These are phyloP conservation scores for Caenorhabditis drosophilae DNA, from an alignment of 2,888 invertebrate species.

Conservation along the genomic window DNA sequence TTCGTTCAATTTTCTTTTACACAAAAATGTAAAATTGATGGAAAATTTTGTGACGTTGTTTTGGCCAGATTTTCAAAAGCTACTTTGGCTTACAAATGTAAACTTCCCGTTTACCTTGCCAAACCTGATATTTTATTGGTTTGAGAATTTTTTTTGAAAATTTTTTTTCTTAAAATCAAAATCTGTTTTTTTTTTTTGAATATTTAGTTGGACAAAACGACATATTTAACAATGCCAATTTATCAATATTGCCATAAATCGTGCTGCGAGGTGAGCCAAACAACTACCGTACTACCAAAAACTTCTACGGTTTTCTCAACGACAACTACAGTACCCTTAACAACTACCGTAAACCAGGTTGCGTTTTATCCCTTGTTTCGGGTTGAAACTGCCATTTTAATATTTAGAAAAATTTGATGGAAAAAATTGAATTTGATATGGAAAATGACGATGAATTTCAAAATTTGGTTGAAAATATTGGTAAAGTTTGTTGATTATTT, in stretches of 20 bases:
- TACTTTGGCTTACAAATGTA: slow-evolving; percentile 20
- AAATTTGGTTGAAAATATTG: background rate
- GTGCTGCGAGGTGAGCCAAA: slow-evolving; percentile 14
- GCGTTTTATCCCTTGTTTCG: too few relatives aligned
- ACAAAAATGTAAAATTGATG: slow-evolving; percentile 11
- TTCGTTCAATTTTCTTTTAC: too few relatives aligned
- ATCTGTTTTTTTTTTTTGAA: too few relatives aligned
- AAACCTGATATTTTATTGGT: slow-evolving; percentile 11
- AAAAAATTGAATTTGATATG: too few relatives aligned
- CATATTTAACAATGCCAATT: slow-evolving; percentile 16
- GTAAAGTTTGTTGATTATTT: too few relatives aligned
- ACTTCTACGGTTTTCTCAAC: slow-evolving; percentile 2
- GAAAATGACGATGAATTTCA: slow-evolving; percentile 12
- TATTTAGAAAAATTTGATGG: too few relatives aligned
- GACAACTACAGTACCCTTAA: slow-evolving; percentile 7
- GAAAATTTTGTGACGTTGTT: slow-evolving; percentile 20
- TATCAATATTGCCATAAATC: slow-evolving; percentile 21
- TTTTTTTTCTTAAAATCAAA: too few relatives aligned
- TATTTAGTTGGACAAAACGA: too few relatives aligned
- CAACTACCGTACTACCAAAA: background rate
- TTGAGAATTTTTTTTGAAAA: slow-evolving; percentile 14
- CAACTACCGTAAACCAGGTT: slow-evolving; percentile 2
- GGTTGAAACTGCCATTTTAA: too few relatives aligned
- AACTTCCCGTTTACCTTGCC: slow-evolving; percentile 15
- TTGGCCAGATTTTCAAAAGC: background rate